Percentiles rank a stretch among this genome's conserved stretches.
phyloP scores from a whole-genome alignment of 2,113 vertebrate species.

The Zootoca vivipara region DNA sequence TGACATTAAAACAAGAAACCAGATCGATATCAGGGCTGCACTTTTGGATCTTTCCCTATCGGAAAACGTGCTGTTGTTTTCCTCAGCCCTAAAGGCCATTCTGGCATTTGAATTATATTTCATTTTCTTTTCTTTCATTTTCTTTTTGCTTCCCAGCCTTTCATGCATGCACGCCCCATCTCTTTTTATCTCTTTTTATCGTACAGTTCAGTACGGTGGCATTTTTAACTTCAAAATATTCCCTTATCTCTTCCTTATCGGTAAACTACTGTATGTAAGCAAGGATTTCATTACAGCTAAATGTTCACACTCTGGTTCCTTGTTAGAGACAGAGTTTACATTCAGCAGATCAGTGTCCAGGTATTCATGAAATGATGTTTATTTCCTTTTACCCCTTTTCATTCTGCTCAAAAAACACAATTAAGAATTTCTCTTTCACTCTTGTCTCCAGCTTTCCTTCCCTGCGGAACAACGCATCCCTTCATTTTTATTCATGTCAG shows the following conservation, averaged over 20 bases:
- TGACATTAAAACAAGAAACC: not conserved
- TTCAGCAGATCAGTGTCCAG: conserved; percentile 3
- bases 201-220: not conserved
- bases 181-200: not conserved
- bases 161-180: not conserved
- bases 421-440: not conserved
- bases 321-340: not conserved
- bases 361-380: conserved; percentile 16
- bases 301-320: conserved; percentile 3
- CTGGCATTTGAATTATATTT: not conserved
- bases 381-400: not conserved
- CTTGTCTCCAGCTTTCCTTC: not conserved
- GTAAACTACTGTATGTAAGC: not conserved
- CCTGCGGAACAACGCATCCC: not conserved
- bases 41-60: not conserved
- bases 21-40: not conserved
- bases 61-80: not conserved
- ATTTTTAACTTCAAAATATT: conserved; percentile 3
- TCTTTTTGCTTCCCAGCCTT: not conserved
- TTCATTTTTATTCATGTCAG: not conserved
- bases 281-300: not conserved
- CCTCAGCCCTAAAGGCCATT: not conserved
- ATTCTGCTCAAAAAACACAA: not conserved
- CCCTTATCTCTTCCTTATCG: not conserved
- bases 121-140: not conserved